A percentile compares a stretch with the other conserved stretches of the same genome.
Evolutionary conservation across 2,797 vertebrate species (phyloP).

Genomic region (Lerista edwardsae): DNA sequence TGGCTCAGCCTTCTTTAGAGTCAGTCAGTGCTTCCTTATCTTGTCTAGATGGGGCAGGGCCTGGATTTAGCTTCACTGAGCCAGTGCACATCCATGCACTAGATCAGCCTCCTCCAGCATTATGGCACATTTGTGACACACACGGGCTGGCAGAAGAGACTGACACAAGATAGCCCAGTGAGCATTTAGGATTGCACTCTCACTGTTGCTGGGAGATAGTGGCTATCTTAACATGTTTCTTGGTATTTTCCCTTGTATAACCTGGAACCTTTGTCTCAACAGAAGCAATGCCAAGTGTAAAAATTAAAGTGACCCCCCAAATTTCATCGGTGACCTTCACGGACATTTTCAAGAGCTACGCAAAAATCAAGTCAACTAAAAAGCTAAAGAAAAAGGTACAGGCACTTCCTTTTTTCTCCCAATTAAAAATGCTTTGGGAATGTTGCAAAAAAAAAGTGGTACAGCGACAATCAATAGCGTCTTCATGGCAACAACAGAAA

Average conservation of each 20-base stretch:
- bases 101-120: too few species aligned
- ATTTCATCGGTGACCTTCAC: conserved; percentile 74
- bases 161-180: too few species aligned
- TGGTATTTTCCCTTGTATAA: not conserved
- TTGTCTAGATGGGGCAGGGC: too few species aligned
- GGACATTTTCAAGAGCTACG: conserved; percentile 69
- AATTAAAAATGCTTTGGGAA: not conserved
- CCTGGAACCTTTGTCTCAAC: conserved; percentile 20
- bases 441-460: not conserved
- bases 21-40: too few species aligned
- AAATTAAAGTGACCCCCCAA: conserved; percentile 70
- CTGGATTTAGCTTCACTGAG: too few species aligned
- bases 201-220: not conserved
- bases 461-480: too few species aligned
- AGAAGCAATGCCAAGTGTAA: conserved; percentile 68
- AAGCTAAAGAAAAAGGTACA: conserved; percentile 67
- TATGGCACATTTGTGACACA: too few species aligned
- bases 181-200: too few species aligned
- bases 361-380: conserved; percentile 50
- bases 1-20: too few species aligned
- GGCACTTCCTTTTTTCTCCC: not conserved
- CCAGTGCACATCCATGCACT: too few species aligned
- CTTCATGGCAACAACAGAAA: too few species aligned
- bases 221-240: not conserved
- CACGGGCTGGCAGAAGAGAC: too few species aligned